These are phyloP conservation scores for Plagodis pulveraria DNA, from an alignment of 2,888 invertebrate genomes.

Conservation along the genomic window DNA sequence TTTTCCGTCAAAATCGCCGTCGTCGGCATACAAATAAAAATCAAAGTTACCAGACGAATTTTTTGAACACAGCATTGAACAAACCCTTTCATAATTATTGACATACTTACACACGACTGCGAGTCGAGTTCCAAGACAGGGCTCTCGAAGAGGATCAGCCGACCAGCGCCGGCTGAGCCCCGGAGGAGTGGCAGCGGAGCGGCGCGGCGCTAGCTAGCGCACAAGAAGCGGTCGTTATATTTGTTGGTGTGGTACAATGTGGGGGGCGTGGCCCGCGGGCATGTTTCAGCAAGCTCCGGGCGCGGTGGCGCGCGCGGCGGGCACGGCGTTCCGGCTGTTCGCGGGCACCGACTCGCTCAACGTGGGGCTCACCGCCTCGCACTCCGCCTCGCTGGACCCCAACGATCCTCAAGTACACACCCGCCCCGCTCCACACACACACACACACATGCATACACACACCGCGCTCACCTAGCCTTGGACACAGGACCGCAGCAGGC, in stretches of 20 bases:
- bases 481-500: conserved; percentile 2
- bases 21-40: too few relatives aligned
- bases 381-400: conserved; percentile 82
- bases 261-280: conserved; percentile 46
- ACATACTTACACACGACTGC: too few relatives aligned
- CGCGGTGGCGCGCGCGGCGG: conserved; percentile 91
- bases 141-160: not conserved
- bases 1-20: too few relatives aligned
- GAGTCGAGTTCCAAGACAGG: not conserved
- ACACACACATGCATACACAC: conserved; percentile 31
- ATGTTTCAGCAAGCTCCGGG: conserved; percentile 89
- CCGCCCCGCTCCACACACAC: conserved; percentile 50
- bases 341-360: conserved; percentile 90
- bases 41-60: too few relatives aligned
- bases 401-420: conserved; percentile 79
- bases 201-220: not conserved
- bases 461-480: conserved; percentile 25
- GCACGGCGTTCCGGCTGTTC: conserved; percentile 91
- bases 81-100: too few relatives aligned
- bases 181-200: not conserved
- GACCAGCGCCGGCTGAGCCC: not conserved
- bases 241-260: conserved; percentile 31
- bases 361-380: conserved; percentile 87
- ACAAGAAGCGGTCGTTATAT: not conserved
- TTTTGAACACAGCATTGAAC: too few relatives aligned